A percentile compares a stretch with the other conserved stretches of the same genome.
These are phyloP conservation scores for Gastrophysa polygoni DNA, from an alignment of 2,888 invertebrate species.

Conservation along the genomic window DNA sequence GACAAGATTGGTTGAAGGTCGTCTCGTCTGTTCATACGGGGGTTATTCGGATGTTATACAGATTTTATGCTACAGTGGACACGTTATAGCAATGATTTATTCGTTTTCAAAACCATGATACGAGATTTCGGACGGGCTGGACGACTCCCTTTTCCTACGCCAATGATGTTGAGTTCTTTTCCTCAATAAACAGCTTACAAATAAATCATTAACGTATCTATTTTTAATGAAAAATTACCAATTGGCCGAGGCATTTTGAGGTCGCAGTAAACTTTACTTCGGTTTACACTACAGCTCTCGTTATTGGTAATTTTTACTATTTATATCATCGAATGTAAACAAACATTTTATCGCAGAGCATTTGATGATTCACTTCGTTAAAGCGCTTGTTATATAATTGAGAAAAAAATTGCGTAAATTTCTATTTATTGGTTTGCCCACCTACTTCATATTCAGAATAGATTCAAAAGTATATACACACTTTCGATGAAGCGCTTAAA, in stretches of 20 bases:
- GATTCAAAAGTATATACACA: too few species aligned
- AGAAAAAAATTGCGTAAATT: not conserved
- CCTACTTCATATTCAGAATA: too few species aligned
- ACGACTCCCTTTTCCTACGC: too few species aligned
- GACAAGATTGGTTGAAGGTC: not conserved
- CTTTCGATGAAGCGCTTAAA: too few species aligned
- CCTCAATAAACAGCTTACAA: not conserved
- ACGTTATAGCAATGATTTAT: too few species aligned
- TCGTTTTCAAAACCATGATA: too few species aligned
- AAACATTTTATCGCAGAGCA: slow-evolving; percentile 26
- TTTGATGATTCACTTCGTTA: slow-evolving; percentile 21
- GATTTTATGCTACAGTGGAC: too few species aligned
- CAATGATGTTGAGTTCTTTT: too few species aligned
- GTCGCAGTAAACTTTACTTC: slow-evolving; percentile 18
- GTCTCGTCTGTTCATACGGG: not conserved
- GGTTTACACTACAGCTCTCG: slow-evolving; percentile 19
- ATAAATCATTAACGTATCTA: not conserved
- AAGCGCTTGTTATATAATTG: not conserved
- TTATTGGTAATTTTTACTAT: slow-evolving; percentile 26
- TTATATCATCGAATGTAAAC: slow-evolving; percentile 28
- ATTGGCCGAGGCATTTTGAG: slow-evolving; percentile 5
- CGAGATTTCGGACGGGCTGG: too few species aligned
- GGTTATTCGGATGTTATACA: too few species aligned
- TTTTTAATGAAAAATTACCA: not conserved
- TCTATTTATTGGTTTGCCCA: too few species aligned